Evolutionary conservation across 2,113 vertebrate genomes (phyloP).

Genomic region (Gallinago jamesoni): DNA sequence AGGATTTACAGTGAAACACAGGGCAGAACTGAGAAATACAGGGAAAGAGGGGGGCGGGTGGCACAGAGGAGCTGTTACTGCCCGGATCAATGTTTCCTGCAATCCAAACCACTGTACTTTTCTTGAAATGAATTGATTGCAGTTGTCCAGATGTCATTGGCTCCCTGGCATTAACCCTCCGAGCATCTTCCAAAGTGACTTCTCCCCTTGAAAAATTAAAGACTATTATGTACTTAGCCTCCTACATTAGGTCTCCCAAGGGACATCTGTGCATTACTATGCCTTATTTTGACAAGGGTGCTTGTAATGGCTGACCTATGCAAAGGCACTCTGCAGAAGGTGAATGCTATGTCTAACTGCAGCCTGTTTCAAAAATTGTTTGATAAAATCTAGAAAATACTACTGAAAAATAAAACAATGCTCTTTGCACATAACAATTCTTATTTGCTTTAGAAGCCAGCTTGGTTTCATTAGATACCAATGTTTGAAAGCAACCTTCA

Average conservation of each 20-base stretch:
- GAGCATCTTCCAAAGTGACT: background rate
- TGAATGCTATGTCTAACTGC: background rate
- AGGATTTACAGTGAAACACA: background rate
- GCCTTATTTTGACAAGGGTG: background rate
- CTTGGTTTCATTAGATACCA: background rate
- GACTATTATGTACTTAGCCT: background rate
- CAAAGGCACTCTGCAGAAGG: background rate
- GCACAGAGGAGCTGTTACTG: background rate
- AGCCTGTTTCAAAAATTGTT: background rate
- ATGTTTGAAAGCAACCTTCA: conserved; percentile 45
- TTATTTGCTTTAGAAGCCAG: background rate
- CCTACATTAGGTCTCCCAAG: background rate
- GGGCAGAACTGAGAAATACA: background rate
- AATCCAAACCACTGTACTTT: background rate
- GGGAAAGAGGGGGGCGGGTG: background rate
- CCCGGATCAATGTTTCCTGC: background rate
- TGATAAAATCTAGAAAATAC: background rate
- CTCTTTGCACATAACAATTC: background rate
- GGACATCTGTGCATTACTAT: background rate
- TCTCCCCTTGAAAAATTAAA: background rate
- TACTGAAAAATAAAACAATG: background rate
- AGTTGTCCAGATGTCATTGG: background rate
- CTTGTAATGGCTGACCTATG: background rate
- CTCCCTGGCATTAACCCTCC: background rate
- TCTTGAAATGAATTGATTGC: conserved; percentile 4